Conservation (phyloP, 2,797 vertebrate genomes). For the Hapalemur alaotrensis region DNA sequence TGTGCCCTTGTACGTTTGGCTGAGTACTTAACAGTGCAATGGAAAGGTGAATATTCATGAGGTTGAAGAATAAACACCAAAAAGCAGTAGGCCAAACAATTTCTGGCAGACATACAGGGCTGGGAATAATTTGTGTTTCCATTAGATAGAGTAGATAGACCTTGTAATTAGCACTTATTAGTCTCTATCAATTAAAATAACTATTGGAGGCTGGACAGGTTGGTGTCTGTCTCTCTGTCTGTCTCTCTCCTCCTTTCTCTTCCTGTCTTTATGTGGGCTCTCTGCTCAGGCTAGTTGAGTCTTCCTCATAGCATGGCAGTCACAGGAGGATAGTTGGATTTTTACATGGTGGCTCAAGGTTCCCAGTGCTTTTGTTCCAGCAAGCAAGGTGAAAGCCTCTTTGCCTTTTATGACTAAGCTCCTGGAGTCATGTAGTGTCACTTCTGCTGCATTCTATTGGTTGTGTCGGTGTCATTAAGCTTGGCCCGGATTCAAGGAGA, state of each 20-base stretch:
- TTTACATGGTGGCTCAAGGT: neutral
- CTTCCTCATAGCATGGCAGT: neutral
- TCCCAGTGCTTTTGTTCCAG: neutral
- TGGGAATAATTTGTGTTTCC: neutral
- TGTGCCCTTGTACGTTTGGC: neutral
- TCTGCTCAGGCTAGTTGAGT: neutral
- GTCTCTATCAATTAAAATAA: neutral
- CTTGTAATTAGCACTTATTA: neutral
- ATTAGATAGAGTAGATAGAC: neutral
- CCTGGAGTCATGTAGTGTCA: neutral
- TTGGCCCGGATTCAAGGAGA: neutral
- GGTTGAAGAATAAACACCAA: neutral
- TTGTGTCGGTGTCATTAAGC: neutral
- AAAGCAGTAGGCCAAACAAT: neutral
- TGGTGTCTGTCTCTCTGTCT: neutral
- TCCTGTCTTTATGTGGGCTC: neutral
- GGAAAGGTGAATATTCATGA: neutral
- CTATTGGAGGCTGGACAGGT: neutral
- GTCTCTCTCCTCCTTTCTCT: neutral
- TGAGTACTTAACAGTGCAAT: neutral
- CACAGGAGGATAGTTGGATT: neutral
- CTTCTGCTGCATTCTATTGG: neutral
- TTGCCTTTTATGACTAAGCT: neutral
- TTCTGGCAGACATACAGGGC: neutral
- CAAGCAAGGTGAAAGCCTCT: neutral